Percentiles rank a stretch among this genome's conserved stretches.
phyloP scores from a whole-genome alignment of 2,113 vertebrate species.

The Jaculus jaculus region DNA sequence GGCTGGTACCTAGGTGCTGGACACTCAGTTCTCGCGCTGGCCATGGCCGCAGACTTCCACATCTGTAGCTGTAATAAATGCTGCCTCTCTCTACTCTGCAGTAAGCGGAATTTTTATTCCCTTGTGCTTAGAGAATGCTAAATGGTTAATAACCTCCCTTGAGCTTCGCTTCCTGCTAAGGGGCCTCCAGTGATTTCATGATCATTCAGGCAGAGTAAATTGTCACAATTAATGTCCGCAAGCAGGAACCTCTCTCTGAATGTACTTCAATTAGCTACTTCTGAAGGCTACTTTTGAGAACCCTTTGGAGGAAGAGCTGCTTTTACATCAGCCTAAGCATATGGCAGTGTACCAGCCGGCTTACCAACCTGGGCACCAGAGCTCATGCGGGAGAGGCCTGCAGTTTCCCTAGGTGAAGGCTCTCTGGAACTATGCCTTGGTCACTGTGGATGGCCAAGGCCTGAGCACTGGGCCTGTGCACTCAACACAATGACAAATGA shows the following conservation, averaged over 20 bases:
- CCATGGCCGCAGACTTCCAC: not conserved
- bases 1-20: not conserved
- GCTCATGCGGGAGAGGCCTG: not conserved
- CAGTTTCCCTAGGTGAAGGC: not conserved
- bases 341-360: not conserved
- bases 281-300: conserved; percentile 55
- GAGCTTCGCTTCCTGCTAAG: conserved; percentile 66
- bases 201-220: conserved; percentile 62
- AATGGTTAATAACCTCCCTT: conserved; percentile 64
- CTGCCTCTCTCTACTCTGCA: conserved; percentile 29
- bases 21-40: not conserved
- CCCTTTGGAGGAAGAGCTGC: conserved; percentile 29
- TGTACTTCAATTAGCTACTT: conserved; percentile 65
- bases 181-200: conserved; percentile 55
- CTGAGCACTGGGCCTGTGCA: not conserved
- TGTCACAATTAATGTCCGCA: conserved; percentile 69
- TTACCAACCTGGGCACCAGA: not conserved
- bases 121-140: conserved; percentile 63
- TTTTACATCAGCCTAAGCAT: conserved; percentile 49
- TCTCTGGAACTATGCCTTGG: not conserved
- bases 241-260: conserved; percentile 67
- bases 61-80: conserved; percentile 22
- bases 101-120: conserved; percentile 60
- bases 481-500: conserved; percentile 59
- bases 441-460: not conserved